phyloP scores from a whole-genome alignment of 1,140 invertebrate species.

The silkworm (Bombyx mori) region DNA sequence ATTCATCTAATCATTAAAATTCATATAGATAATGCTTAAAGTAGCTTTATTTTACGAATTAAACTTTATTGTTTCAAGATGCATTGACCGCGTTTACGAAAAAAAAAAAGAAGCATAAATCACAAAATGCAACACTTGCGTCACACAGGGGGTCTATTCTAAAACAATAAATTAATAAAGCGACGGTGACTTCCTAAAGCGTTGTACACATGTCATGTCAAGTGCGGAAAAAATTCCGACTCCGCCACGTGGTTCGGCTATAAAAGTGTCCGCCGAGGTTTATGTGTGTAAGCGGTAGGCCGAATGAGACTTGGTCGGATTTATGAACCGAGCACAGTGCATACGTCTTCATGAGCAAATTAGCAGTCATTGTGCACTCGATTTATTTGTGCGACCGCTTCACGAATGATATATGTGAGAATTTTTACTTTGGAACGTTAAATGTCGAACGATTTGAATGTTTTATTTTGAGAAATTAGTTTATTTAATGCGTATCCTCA shows the following conservation, averaged over 20 bases:
- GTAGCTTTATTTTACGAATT: too few species aligned
- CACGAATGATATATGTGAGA: slow-evolving; percentile 57
- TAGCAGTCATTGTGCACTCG: slow-evolving; percentile 65
- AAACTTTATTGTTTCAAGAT: too few species aligned
- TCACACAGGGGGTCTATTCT: slow-evolving; percentile 51
- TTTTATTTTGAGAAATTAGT: too few species aligned
- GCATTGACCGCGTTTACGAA: too few species aligned
- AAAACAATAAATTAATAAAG: slow-evolving; percentile 62
- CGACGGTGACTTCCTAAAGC: slow-evolving; percentile 39
- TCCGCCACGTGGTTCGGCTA: slow-evolving; percentile 62
- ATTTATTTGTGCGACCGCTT: slow-evolving; percentile 55
- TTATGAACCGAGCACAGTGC: slow-evolving; percentile 56
- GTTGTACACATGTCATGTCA: slow-evolving; percentile 59
- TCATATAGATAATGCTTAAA: too few species aligned
- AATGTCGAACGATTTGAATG: too few species aligned
- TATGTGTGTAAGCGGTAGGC: slow-evolving; percentile 65
- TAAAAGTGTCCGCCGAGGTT: slow-evolving; percentile 67
- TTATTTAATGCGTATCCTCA: too few species aligned
- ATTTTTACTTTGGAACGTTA: slow-evolving; percentile 21
- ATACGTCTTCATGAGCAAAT: slow-evolving; percentile 69
- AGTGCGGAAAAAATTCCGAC: slow-evolving; percentile 61
- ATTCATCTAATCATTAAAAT: too few species aligned
- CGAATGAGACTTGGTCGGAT: slow-evolving; percentile 56
- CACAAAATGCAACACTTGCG: slow-evolving; percentile 11
- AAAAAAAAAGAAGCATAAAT: too few species aligned